These are phyloP conservation scores for Lepilemur ruficaudatus DNA, from an alignment of 2,797 vertebrate species.

Conservation along the genomic window DNA sequence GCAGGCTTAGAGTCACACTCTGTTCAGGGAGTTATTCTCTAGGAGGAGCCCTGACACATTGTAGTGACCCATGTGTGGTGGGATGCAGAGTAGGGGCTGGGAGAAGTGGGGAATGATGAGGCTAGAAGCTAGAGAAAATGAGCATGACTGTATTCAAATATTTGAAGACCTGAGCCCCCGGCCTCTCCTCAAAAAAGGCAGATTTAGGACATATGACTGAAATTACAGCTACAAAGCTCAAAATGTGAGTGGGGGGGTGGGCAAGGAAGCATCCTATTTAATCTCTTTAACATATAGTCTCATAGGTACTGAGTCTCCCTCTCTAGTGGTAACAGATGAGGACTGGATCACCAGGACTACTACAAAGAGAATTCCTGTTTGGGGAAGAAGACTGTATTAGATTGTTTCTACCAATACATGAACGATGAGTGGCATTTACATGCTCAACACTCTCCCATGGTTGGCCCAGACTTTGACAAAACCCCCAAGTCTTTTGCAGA, in stretches of 20 bases:
- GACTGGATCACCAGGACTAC: not conserved
- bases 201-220: not conserved
- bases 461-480: not conserved
- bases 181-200: not conserved
- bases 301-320: not conserved
- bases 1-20: not conserved
- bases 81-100: not conserved
- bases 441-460: not conserved
- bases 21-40: not conserved
- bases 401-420: not conserved
- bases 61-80: not conserved
- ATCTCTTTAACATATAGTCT: not conserved
- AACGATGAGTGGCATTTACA: not conserved
- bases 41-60: not conserved
- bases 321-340: not conserved
- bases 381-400: not conserved
- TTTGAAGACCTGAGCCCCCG: not conserved
- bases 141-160: not conserved
- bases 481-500: not conserved
- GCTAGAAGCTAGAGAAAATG: not conserved
- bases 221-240: not conserved
- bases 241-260: not conserved
- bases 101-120: not conserved
- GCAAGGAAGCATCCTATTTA: not conserved
- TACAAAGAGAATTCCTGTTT: not conserved